phyloP scores from a whole-genome alignment of 2,113 vertebrate species.

The Malurus cyaneus region DNA sequence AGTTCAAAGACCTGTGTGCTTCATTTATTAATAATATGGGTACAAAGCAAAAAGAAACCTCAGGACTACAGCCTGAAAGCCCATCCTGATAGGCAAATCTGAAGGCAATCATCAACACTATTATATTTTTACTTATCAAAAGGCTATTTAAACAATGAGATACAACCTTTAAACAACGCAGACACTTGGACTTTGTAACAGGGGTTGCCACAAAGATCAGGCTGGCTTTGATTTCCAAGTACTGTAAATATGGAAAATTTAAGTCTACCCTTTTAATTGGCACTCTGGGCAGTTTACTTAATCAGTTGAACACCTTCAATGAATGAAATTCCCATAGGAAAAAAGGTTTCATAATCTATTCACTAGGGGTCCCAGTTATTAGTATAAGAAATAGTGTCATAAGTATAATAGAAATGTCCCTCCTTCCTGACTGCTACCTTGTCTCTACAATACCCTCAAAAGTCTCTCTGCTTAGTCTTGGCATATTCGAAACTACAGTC shows the following conservation, averaged over 20 bases:
- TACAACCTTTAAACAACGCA: constrained; percentile 55
- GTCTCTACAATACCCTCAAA: neutral
- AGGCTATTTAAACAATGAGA: constrained; percentile 71
- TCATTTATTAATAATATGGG: constrained; percentile 59
- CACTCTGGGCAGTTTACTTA: constrained; percentile 26
- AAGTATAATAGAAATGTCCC: neutral
- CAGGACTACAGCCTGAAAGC: constrained; percentile 52
- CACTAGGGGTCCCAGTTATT: neutral
- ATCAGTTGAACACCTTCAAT: constrained; percentile 26
- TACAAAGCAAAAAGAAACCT: constrained; percentile 37
- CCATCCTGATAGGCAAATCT: constrained; percentile 65
- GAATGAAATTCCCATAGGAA: constrained; percentile 54
- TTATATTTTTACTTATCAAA: constrained; percentile 60
- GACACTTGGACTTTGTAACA: constrained; percentile 67
- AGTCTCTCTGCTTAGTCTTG: neutral
- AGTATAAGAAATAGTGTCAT: neutral
- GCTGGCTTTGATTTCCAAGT: constrained; percentile 70
- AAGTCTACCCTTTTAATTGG: constrained; percentile 61
- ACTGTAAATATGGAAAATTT: constrained; percentile 68
- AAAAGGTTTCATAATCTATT: constrained; percentile 4
- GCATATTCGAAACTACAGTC: neutral
- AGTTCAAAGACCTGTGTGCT: constrained; percentile 54
- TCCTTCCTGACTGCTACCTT: neutral
- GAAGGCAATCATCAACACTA: constrained; percentile 68
- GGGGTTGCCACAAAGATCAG: constrained; percentile 48